Conservation (phyloP, 1,140 invertebrate genomes). For the Eumeta japonica region DNA sequence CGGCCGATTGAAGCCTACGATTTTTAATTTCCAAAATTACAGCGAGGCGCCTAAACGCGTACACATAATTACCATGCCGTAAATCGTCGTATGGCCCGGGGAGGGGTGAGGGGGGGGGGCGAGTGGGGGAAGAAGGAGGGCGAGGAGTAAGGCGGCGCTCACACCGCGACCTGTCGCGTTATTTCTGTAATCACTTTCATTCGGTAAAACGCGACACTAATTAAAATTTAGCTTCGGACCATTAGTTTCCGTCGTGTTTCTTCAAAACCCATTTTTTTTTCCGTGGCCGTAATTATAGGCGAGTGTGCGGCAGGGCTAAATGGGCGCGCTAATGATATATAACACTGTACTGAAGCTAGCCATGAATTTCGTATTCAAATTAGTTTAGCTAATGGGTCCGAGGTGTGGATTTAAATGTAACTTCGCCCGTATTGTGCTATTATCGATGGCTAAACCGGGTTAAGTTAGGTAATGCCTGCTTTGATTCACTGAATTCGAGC, state of each 20-base stretch:
- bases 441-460: conserved; percentile 27
- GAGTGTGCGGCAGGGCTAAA: conserved; percentile 40
- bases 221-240: conserved; percentile 58
- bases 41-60: conserved; percentile 38
- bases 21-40: conserved; percentile 56
- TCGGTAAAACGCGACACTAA: conserved; percentile 54
- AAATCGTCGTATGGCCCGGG: conserved; percentile 40
- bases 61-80: conserved; percentile 46
- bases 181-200: conserved; percentile 54
- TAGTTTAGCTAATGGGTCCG: conserved; percentile 39
- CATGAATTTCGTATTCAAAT: conserved; percentile 52
- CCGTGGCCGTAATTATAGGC: conserved; percentile 44
- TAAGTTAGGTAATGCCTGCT: too few relatives aligned
- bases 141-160: background rate
- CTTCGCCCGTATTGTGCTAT: conserved; percentile 28
- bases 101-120: conserved; percentile 12
- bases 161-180: conserved; percentile 35
- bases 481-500: too few relatives aligned
- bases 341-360: conserved; percentile 43
- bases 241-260: conserved; percentile 54
- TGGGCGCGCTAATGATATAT: conserved; percentile 51
- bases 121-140: conserved; percentile 15
- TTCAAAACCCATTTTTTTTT: conserved; percentile 49
- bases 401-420: conserved; percentile 37
- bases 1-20: conserved; percentile 49